phyloP scores from a whole-genome alignment of 1,140 invertebrate species.

The Meloidogyne chitwoodi region DNA sequence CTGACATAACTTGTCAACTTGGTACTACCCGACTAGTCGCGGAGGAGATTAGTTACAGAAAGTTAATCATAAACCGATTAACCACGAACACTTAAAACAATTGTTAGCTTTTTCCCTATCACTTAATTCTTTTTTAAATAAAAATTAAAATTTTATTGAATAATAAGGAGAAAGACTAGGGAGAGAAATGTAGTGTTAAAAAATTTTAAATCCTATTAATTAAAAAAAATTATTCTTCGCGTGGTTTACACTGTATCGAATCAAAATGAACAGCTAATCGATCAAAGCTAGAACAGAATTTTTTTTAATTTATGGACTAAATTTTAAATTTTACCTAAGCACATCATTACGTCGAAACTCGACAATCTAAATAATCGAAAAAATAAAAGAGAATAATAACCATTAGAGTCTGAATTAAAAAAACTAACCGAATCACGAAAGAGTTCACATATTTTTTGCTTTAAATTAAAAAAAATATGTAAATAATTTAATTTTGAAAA shows the following conservation, averaged over 20 bases:
- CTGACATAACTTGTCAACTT: too few relatives aligned
- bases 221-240: neutral
- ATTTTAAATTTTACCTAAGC: constrained; percentile 14
- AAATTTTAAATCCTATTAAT: neutral
- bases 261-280: constrained; percentile 54
- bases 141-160: neutral
- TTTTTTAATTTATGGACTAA: neutral
- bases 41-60: too few relatives aligned
- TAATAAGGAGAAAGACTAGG: neutral
- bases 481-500: neutral
- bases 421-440: constrained; percentile 47
- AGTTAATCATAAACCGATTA: too few relatives aligned
- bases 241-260: constrained; percentile 49
- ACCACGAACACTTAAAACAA: too few relatives aligned
- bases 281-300: constrained; percentile 30
- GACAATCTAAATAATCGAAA: constrained; percentile 22
- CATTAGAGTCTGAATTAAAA: neutral
- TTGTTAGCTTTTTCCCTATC: too few relatives aligned
- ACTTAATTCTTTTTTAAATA: too few relatives aligned
- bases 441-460: constrained; percentile 49
- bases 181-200: neutral
- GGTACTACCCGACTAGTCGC: too few relatives aligned
- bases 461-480: neutral
- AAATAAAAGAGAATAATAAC: neutral
- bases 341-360: constrained; percentile 56